A percentile compares a stretch with the other conserved stretches of the same genome.
phyloP scores from a whole-genome alignment of 2,888 invertebrate species.

The Rhogogaster chlorosoma region DNA sequence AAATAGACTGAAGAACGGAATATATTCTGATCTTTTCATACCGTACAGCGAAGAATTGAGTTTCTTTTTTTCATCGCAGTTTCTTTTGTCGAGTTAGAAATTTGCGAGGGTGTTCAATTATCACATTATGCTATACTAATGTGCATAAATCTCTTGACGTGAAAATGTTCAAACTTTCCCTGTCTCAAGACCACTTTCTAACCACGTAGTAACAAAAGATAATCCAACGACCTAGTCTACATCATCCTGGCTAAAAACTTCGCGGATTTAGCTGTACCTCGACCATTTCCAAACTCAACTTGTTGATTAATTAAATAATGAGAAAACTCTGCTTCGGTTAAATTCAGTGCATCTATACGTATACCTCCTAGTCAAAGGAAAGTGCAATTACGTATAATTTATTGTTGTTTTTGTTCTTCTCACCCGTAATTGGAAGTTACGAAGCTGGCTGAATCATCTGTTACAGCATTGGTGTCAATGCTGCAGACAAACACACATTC shows the following conservation, averaged over 20 bases:
- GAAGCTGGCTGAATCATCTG: not conserved
- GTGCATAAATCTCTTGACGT: slow-evolving; percentile 28
- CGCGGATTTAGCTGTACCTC: not conserved
- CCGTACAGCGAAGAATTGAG: not conserved
- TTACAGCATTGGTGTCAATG: slow-evolving; percentile 17
- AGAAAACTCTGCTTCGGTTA: not conserved
- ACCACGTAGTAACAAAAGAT: slow-evolving; percentile 3
- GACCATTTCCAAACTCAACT: not conserved
- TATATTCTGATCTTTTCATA: not conserved
- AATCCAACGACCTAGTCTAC: slow-evolving; percentile 2
- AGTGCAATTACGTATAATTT: not conserved
- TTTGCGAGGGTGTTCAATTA: slow-evolving; percentile 26
- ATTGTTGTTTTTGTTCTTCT: not conserved
- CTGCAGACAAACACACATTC: not conserved
- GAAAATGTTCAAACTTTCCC: slow-evolving; percentile 38
- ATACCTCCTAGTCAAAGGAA: not conserved
- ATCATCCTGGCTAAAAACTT: not conserved
- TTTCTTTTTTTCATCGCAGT: not conserved
- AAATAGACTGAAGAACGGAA: not conserved
- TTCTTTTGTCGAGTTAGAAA: slow-evolving; percentile 11
- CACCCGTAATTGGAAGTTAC: slow-evolving; percentile 2
- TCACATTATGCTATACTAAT: not conserved
- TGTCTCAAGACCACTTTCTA: slow-evolving; percentile 38
- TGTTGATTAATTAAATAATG: not conserved
- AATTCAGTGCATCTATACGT: not conserved